Base-by-base conservation (phyloP, 2,888 invertebrate genomes). In the Steromphala cineraria region DNA sequence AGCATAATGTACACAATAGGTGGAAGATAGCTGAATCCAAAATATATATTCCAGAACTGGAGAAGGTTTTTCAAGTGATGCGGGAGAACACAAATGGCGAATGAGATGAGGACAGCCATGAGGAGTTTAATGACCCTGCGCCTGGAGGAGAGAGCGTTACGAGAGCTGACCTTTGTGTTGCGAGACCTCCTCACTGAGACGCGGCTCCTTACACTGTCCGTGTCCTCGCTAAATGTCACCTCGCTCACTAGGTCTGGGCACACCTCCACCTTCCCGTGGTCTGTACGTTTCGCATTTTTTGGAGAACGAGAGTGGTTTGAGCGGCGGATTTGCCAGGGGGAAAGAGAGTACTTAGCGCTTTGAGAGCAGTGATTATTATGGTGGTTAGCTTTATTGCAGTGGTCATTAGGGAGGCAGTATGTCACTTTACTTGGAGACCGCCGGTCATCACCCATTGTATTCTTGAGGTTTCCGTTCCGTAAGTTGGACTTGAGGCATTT, bases 91-190 rank as follows among this genome's bases (percentile, higher is more conserved):
- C 98, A 97, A 53, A 97, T 92, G 19, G 97, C 97, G 93, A 98
- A 98, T 78, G 97, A 96, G 86, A 97, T 95, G 75, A 98, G 97
- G 75, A 98, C 96, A 40, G 97, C 96, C 84, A 98, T 96, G 87
- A 98, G 95, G 95, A 98, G 96, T 84, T 97, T 96, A 87, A 98
- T 97, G 75, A 98, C 98, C 75, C 97, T 96, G 52, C 97, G 95
- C 24, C 97, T 95, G 36, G 97, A 97, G 78, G 96, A 95, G 83
- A 97, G 80, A 24, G 90, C 89, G 21, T 88, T 86, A 21, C 86
- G 85, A 4, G 84, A 83, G 77, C 82, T 85, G 28, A 85, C 62
- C 17, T 78, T 76, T 55, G 79, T 80, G 52, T 80, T 80, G 53
- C 75, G 76, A 13, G 52, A 53, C 8, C 75, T 31, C 77, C 74